These are phyloP conservation scores for Neomorphus geoffroyi DNA, from an alignment of 2,797 vertebrate species.

Conservation along the genomic window DNA sequence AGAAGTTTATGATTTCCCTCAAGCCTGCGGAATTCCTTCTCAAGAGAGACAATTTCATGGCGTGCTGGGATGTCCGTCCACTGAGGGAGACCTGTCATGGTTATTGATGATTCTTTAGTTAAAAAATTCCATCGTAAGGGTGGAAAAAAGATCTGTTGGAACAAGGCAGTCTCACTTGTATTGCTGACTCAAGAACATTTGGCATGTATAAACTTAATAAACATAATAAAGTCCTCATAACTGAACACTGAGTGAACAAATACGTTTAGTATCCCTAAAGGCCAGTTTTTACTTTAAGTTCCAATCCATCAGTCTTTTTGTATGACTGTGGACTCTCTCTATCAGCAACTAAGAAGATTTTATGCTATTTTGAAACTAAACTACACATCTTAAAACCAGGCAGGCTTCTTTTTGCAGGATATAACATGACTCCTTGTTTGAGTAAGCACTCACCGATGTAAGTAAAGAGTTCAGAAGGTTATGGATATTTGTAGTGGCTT, in stretches of 20 bases:
- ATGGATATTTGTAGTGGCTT: background rate
- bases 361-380: constrained; percentile 1
- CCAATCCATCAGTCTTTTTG: background rate
- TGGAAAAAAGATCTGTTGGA: constrained; percentile 7
- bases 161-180: background rate
- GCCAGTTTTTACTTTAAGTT: background rate
- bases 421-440: background rate
- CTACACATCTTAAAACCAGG: background rate
- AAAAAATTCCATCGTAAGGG: background rate
- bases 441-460: background rate
- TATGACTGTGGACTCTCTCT: background rate
- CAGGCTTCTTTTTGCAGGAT: background rate
- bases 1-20: constrained; percentile 58
- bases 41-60: background rate
- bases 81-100: background rate
- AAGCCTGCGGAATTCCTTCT: constrained; percentile 52
- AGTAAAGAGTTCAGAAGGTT: background rate
- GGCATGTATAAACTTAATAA: constrained; percentile 21
- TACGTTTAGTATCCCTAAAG: background rate
- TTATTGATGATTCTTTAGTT: constrained; percentile 34
- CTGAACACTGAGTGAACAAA: background rate
- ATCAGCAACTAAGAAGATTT: background rate
- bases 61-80: background rate
- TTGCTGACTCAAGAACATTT: constrained; percentile 41
- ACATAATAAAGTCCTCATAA: constrained; percentile 31